Evolutionary conservation across 2,888 invertebrate genomes (phyloP), one percentile per base, ranked within the genome.

Genomic region (Vesta saturnalis): DNA sequence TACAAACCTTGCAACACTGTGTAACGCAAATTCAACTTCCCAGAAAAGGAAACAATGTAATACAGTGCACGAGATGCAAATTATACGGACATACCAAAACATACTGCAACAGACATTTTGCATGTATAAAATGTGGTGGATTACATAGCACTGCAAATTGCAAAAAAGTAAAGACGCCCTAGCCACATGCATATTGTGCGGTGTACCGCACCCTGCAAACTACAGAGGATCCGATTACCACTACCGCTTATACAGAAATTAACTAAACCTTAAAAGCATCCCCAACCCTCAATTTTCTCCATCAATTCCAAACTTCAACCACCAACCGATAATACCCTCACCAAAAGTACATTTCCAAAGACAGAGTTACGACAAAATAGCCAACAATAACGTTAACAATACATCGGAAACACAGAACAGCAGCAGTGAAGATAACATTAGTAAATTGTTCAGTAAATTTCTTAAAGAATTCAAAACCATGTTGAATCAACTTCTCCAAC

Each of bases 61-160:
- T 60, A n/a, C 68, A 71, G 54, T 74, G 76, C 47, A 61, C 35
- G 0, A 46, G 70, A 22, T 74, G 74, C 57, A 74, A 74, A 60
- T 6, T 22, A 21, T 74, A 64, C 22, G 72, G 74, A 0, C n/a
- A n/a, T n/a, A n/a, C n/a, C n/a, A n/a, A n/a, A n/a, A n/a, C n/a
- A n/a, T n/a, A n/a, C n/a, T n/a, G 60, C 12, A 76, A 74, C 60
- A 49, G 62, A 49, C 49, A 54, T 8, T 69, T 54, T 18, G 55
- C 57, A 8, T 72, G 69, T 47, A 72, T 73, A 0, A 73, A 74
- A 67, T 75, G 72, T 60, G 19, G 30, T 10, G 5, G 56, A 19
- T 55, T 66, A n/a, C 72, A 74, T 52, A 14, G 19, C 15, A 69
- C 69, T 2, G 46, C 21, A 8, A 21, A 19, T 15, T 23, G 23